Evolutionary conservation across 1,140 invertebrate genomes (phyloP).

Genomic region (Stenopsyche tienmushanensis): DNA sequence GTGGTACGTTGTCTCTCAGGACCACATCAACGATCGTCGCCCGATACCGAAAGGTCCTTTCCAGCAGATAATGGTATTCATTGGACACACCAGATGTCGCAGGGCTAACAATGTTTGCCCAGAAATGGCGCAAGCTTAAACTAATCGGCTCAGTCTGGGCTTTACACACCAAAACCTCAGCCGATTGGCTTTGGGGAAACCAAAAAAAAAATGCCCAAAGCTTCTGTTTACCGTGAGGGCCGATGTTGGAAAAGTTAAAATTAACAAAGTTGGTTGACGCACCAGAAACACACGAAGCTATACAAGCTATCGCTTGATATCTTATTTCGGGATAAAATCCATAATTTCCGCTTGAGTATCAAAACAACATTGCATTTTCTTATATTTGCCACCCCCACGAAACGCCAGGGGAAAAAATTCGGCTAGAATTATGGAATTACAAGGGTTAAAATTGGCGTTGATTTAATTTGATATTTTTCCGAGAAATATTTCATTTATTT

Average conservation of each 20-base stretch:
- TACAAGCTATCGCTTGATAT: too few relatives aligned
- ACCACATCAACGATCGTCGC: background rate
- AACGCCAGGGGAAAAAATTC: too few relatives aligned
- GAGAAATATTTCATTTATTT: background rate
- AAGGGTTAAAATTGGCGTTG: background rate
- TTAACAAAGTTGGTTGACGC: background rate
- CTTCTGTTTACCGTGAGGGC: background rate
- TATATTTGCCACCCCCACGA: too few relatives aligned
- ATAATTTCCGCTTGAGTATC: too few relatives aligned
- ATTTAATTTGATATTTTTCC: too few relatives aligned
- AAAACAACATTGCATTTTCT: too few relatives aligned
- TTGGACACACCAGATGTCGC: slow-evolving; percentile 22
- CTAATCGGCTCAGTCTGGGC: slow-evolving; percentile 17
- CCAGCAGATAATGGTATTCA: slow-evolving; percentile 22
- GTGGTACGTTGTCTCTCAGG: background rate
- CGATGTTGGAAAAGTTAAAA: background rate
- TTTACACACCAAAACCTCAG: background rate
- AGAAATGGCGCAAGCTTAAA: slow-evolving; percentile 23
- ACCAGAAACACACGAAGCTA: too few relatives aligned
- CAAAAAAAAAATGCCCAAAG: background rate
- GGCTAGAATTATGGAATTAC: too few relatives aligned
- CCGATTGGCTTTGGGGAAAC: background rate
- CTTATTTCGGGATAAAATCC: too few relatives aligned
- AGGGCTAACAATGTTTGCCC: slow-evolving; percentile 23
- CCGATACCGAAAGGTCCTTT: background rate